These are phyloP conservation scores for Norana najaformis DNA, from an alignment of 2,888 invertebrate genomes.

Conservation along the genomic window DNA sequence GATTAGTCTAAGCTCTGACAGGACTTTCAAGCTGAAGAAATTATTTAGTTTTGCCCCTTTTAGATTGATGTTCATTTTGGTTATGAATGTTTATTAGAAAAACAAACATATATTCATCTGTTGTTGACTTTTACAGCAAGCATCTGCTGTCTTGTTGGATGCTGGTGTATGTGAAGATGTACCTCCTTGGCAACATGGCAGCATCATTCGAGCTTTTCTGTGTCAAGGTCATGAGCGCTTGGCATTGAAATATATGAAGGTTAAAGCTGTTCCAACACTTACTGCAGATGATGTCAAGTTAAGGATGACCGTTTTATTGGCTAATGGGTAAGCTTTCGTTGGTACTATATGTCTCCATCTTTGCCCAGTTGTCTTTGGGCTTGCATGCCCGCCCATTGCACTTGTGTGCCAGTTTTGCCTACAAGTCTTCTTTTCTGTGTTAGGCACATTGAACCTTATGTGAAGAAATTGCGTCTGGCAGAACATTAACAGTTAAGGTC, in stretches of 20 bases:
- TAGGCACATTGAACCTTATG: neutral
- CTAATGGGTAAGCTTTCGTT: slow-evolving; percentile 9
- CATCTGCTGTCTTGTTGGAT: slow-evolving; percentile 71
- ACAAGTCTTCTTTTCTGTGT: neutral
- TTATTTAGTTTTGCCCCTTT: neutral
- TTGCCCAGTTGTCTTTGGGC: neutral
- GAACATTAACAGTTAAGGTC: neutral
- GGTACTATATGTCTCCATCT: neutral
- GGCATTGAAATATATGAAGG: slow-evolving; percentile 74
- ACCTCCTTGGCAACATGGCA: slow-evolving; percentile 75
- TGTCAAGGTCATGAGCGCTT: slow-evolving; percentile 73
- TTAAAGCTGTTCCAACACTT: slow-evolving; percentile 67
- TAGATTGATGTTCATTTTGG: neutral
- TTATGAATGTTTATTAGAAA: neutral
- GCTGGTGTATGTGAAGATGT: slow-evolving; percentile 69
- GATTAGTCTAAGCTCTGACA: neutral
- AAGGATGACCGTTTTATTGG: slow-evolving; percentile 42
- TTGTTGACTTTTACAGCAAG: slow-evolving; percentile 66
- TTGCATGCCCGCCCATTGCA: no score
- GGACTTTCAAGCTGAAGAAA: neutral
- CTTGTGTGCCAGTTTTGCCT: neutral
- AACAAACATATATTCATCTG: neutral
- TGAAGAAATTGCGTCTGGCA: neutral
- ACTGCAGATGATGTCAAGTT: slow-evolving; percentile 66
- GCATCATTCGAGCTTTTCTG: slow-evolving; percentile 71